Base-by-base conservation (phyloP, 2,113 vertebrate species). In the Irena cyanogastra region DNA sequence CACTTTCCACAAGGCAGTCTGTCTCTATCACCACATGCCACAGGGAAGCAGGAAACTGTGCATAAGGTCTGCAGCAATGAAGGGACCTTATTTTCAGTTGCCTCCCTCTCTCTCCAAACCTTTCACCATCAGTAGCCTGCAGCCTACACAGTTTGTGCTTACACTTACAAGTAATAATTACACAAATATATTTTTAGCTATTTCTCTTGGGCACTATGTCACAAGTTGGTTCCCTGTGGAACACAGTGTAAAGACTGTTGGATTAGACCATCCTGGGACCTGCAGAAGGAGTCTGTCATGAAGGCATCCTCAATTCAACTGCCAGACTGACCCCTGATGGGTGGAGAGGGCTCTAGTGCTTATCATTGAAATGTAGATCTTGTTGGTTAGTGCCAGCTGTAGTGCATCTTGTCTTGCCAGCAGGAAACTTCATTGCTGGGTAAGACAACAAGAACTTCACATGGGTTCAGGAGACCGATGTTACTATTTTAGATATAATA, bases 121-220 rank as follows among this genome's bases (percentile, higher is more conserved):
- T 90, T 92, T 63, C 31, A 50, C 56, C 27, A 37, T 45, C 54
- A 53, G 20, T 10, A 59, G 27, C 52, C 70, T 9, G 3, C 63
- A 77, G 63, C 57, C 90, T 83, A 83, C 14, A 72, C 44, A 72
- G 49, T 65, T 39, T 71, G 65, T 35, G 28, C 35, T 64, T 65
- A 74, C 0, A 2, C 33, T 74, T 75, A 87, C 16, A 72, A 65
- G 53, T 85, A 82, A 87, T 64, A 87, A 80, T 24, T 31, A 93
- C 93, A 79, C 44, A 87, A 94, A 80, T 52, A 45, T 74, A 80
- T 72, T 88, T 94, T 93, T 89, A 94, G 54, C 50, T 63, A 39
- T 93, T 91, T 95, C 76, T 56, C 52, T 63, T 39, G 35, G 1
- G 44, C 4, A 8, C 37, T 52, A 47, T 22, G 56, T 68, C 76